Evolutionary conservation across 2,888 invertebrate genomes (phyloP).

Genomic region (Slavum lentiscoides): DNA sequence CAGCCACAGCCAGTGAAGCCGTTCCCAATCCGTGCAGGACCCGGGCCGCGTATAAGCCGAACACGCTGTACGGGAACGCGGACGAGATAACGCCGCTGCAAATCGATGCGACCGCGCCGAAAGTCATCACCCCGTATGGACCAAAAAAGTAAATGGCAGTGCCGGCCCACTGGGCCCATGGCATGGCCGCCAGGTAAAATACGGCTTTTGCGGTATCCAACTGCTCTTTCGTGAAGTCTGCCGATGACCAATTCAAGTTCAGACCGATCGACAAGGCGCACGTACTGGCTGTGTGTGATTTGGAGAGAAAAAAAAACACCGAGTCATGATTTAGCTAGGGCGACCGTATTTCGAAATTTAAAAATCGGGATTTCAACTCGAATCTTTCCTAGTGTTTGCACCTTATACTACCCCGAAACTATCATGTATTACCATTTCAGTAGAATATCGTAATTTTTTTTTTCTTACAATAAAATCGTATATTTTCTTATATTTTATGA

Average conservation of each 20-base stretch:
- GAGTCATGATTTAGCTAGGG: too few relatives aligned
- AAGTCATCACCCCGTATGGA: background rate
- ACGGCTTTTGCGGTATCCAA: background rate
- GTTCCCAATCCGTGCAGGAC: constrained; percentile 23
- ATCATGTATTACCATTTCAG: too few relatives aligned
- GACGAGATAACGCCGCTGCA: background rate
- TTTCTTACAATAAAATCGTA: too few relatives aligned
- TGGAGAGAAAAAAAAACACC: too few relatives aligned
- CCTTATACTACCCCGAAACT: too few relatives aligned
- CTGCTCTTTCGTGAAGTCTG: background rate
- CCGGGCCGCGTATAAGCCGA: background rate
- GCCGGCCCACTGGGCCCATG: constrained; percentile 26
- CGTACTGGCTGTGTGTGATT: background rate
- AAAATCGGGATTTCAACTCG: too few relatives aligned
- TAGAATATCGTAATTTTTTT: too few relatives aligned
- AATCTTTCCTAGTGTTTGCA: too few relatives aligned
- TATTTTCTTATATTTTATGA: too few relatives aligned
- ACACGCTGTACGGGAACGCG: background rate
- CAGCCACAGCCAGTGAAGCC: constrained; percentile 32
- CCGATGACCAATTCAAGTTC: constrained; percentile 20
- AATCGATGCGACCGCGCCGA: background rate
- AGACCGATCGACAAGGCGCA: constrained; percentile 27
- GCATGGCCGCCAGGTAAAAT: constrained; percentile 11
- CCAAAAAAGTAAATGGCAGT: background rate
- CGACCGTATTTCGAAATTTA: too few relatives aligned